Evolutionary conservation across 2,113 vertebrate species (phyloP).

Genomic region (Genyomyrus donnyi): DNA sequence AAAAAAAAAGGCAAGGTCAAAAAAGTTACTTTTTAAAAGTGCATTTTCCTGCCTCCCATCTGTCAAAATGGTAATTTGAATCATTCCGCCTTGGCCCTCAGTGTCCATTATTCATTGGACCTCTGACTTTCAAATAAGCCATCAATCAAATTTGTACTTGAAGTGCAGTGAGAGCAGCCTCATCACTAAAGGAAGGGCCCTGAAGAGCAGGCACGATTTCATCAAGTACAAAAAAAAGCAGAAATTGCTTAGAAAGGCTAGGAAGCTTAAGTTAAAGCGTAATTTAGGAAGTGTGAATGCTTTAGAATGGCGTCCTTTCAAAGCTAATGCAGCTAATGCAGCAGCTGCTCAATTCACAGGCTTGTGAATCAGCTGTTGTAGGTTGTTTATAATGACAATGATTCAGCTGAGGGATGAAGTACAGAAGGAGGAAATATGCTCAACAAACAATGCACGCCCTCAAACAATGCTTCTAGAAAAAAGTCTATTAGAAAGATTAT

Average conservation of each 20-base stretch:
- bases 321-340: background rate
- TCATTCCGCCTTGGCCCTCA: background rate
- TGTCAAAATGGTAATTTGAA: background rate
- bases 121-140: constrained; percentile 1
- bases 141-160: background rate
- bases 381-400: background rate
- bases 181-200: background rate
- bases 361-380: background rate
- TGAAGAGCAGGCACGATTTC: background rate
- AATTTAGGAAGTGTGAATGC: background rate
- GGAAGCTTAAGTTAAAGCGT: background rate
- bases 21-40: background rate
- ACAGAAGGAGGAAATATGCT: background rate
- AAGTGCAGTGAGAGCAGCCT: background rate
- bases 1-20: background rate
- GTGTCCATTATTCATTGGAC: background rate
- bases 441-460: background rate
- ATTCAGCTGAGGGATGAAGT: background rate
- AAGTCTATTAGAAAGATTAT: background rate
- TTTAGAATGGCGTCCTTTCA: background rate
- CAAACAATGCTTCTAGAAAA: background rate
- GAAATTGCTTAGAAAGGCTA: background rate
- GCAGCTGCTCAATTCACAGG: background rate
- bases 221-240: background rate
- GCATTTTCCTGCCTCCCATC: background rate